phyloP scores from a whole-genome alignment of 2,888 invertebrate species.

The Caenorhabditis sp. region DNA sequence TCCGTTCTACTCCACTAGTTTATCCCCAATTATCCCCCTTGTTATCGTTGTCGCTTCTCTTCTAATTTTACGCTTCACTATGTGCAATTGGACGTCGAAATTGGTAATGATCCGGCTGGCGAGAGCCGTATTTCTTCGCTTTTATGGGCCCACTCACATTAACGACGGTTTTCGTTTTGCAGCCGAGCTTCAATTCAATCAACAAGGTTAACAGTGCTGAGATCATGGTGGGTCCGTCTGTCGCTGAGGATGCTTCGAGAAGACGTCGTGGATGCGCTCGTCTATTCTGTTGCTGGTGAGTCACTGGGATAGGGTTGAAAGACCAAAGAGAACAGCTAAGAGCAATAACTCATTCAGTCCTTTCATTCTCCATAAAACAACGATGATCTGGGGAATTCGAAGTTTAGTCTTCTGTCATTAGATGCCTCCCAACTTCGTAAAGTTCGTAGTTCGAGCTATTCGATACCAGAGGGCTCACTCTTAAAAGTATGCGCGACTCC shows the following conservation, averaged over 20 bases:
- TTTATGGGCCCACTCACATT: background rate
- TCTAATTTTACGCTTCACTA: background rate
- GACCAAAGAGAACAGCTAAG: background rate
- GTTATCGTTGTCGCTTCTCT: background rate
- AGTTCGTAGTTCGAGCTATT: no score
- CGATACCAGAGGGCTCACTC: no score
- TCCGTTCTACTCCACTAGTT: background rate
- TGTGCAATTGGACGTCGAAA: slow-evolving; percentile 17
- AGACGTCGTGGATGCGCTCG: slow-evolving; percentile 35
- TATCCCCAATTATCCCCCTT: background rate
- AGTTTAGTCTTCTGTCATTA: no score
- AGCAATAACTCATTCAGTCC: background rate
- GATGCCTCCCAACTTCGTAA: no score
- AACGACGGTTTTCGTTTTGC: slow-evolving; percentile 5
- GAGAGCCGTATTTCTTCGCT: background rate
- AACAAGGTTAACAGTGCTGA: slow-evolving; percentile 32
- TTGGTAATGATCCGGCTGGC: slow-evolving; percentile 5
- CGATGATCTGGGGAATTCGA: no score
- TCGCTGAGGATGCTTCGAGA: slow-evolving; percentile 6
- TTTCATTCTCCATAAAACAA: no score
- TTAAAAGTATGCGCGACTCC: background rate
- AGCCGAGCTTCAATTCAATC: slow-evolving; percentile 35
- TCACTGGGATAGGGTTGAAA: background rate
- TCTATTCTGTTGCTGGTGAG: slow-evolving; percentile 40
- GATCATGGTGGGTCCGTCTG: slow-evolving; percentile 17